These are phyloP conservation scores for Graphium colonna DNA, from an alignment of 2,888 invertebrate genomes.

Conservation along the genomic window DNA sequence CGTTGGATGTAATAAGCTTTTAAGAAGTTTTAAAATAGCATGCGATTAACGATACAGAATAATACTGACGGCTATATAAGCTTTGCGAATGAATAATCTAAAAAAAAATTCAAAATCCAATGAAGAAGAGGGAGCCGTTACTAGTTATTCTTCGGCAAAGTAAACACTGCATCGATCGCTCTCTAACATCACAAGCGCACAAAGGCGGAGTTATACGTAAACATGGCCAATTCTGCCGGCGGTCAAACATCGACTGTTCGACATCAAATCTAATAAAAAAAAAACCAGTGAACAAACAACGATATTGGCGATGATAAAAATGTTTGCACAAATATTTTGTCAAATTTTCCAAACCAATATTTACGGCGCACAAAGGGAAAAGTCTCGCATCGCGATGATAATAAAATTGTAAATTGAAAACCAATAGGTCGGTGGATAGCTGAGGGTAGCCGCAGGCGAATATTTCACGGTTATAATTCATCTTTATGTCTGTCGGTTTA, in stretches of 20 bases:
- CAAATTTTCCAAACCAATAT: constrained; percentile 28
- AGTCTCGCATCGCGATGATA: constrained; percentile 22
- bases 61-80: neutral
- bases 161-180: constrained; percentile 10
- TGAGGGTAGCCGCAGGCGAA: constrained; percentile 23
- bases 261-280: constrained; percentile 37
- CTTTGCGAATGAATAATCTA: neutral
- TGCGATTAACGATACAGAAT: neutral
- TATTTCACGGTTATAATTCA: constrained; percentile 30
- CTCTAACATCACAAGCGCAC: constrained; percentile 17
- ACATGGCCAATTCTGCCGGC: constrained; percentile 32
- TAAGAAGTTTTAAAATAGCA: too few species aligned
- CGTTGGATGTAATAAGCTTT: too few species aligned
- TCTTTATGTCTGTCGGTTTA: constrained; percentile 33
- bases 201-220: constrained; percentile 33
- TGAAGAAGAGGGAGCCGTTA: neutral
- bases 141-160: constrained; percentile 2
- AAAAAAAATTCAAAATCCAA: neutral
- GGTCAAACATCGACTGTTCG: constrained; percentile 31
- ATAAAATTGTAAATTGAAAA: constrained; percentile 31
- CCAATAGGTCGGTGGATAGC: constrained; percentile 11
- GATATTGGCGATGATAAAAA: constrained; percentile 36
- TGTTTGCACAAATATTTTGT: constrained; percentile 37
- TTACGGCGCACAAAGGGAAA: constrained; percentile 23
- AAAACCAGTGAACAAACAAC: constrained; percentile 34